Evolutionary conservation across 2,113 vertebrate genomes (phyloP), one percentile per base, ranked within the genome.

Genomic region (Atherinomorus stipes): DNA sequence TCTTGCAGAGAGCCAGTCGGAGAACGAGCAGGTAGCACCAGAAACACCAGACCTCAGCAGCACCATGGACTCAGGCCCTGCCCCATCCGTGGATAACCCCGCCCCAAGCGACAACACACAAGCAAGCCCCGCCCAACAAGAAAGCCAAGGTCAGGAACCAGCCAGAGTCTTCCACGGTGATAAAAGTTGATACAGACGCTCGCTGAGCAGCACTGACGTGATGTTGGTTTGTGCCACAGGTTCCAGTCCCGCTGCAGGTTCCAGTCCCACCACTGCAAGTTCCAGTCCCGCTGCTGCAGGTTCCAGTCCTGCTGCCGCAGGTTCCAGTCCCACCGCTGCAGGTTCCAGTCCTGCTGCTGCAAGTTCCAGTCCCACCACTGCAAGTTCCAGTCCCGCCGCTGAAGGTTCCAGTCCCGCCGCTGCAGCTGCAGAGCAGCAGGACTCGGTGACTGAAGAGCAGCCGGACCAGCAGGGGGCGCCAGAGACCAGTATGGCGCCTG

Each of bases 1-100:
- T 87, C 56, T 66, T 57, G n/a, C 93, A 99, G 98, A 97, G 74
- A 95, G 94, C 86, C 96, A 96, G 78, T 95, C 94, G 0, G 96
- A 98, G 66, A 82, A 85, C 0, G 97, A 99, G 80, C 76, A 93
- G 5, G 12, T 76, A 0, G 54, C 83, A 0, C 0, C 74, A 3
- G 95, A 96, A 70, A 93, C 88, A 9, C 85, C 96, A 57, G 95
- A 96, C 56, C 91, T 95, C 84, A 94, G 92, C 22, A 88, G 62
- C 3, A 15, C 75, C 59, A 72, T 91, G 26, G 93, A 86, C 28
- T 25, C 71, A 2, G 71, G 56, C 64, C 6, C 50, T 42, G 44
- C 74, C 47, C 65, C 74, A 7, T 13, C 4, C 0, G 0, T 63
- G 0, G 71, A 84, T 12, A 82, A 67, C 51, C 63, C 83, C 21